A percentile compares a stretch with the other conserved stretches of the same genome.
Conservation (phyloP, 92 coral and sea anemone genomes). For the Micromussa lordhowensis region DNA sequence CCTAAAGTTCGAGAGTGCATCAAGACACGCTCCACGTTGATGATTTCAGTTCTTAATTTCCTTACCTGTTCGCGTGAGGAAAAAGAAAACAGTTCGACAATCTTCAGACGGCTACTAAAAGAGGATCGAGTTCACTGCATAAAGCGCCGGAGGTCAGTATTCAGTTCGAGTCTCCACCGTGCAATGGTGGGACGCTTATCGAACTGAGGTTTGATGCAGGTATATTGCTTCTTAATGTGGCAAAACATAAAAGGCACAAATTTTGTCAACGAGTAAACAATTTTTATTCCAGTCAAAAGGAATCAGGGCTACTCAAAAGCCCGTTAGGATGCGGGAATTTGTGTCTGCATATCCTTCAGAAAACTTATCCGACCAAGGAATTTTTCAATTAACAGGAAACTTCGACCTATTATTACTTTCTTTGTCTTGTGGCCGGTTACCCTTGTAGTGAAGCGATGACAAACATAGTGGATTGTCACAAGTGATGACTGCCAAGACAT, state of each 20-base stretch:
- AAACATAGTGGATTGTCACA: constrained; percentile 64
- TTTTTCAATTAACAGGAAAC: constrained; percentile 24
- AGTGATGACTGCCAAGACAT: constrained; percentile 78
- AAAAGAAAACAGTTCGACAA: neutral
- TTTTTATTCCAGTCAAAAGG: neutral
- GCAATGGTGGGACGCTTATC: no score
- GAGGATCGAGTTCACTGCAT: neutral
- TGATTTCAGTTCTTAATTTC: neutral
- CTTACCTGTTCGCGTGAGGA: neutral
- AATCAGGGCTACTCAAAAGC: neutral
- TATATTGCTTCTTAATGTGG: neutral
- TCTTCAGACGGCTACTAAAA: neutral
- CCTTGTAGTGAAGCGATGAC: constrained; percentile 19
- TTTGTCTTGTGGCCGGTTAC: constrained; percentile 11
- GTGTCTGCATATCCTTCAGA: neutral
- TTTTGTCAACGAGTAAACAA: no score
- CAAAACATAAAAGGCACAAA: neutral
- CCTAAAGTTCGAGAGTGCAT: neutral
- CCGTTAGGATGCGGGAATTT: neutral
- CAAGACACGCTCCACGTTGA: neutral
- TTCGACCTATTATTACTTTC: constrained; percentile 10
- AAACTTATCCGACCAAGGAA: constrained; percentile 16
- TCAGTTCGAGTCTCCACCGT: no score
- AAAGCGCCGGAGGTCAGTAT: no score
- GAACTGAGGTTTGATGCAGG: neutral